These are phyloP conservation scores for Danio jaintianensis DNA, from an alignment of 2,797 vertebrate genomes.

Conservation along the genomic window DNA sequence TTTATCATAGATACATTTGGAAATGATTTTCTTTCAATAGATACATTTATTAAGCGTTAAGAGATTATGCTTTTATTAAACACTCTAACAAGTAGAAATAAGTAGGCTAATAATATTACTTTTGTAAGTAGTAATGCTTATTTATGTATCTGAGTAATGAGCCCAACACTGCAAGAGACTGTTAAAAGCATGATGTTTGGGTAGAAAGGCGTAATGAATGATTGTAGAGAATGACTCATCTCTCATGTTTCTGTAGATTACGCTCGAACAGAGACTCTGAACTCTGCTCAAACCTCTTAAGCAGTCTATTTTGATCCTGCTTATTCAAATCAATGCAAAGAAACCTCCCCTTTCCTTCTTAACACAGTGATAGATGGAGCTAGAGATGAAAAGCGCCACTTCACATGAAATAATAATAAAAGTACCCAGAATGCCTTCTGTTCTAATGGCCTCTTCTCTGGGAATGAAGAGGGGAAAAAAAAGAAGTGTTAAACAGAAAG, in stretches of 20 bases:
- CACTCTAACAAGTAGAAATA: no score
- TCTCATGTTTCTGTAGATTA: constrained; percentile 2
- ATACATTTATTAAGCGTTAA: no score
- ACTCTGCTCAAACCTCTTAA: constrained; percentile 7
- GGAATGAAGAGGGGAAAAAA: not conserved
- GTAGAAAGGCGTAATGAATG: not conserved
- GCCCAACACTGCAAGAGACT: not conserved
- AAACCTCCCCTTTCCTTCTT: constrained; percentile 19
- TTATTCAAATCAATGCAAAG: constrained; percentile 35
- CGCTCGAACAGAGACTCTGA: not conserved
- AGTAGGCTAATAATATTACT: no score
- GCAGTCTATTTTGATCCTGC: not conserved
- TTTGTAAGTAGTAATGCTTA: no score
- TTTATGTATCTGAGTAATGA: no score
- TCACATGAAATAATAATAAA: constrained; percentile 29
- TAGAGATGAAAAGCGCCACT: constrained; percentile 33
- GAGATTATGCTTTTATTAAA: no score
- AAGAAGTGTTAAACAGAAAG: not conserved
- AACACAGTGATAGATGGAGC: constrained; percentile 39
- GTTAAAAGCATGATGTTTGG: not conserved
- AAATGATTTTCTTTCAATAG: no score
- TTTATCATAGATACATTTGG: no score
- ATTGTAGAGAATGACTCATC: not conserved
- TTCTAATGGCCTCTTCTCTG: constrained; percentile 33
- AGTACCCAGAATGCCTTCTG: constrained; percentile 27